phyloP scores from a whole-genome alignment of 2,888 invertebrate genomes.

The Nasonovia ribisnigri region DNA sequence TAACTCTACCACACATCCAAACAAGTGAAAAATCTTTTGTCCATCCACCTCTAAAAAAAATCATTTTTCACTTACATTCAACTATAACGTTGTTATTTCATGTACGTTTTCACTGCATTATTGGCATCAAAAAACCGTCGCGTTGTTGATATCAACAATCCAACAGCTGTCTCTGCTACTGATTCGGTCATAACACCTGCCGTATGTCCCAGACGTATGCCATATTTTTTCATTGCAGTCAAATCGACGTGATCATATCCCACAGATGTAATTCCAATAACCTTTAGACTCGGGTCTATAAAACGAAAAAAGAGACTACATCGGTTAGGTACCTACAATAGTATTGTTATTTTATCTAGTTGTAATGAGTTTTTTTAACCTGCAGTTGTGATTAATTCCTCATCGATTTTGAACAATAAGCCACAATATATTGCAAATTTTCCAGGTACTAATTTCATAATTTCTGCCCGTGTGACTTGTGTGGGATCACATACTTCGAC shows the following conservation, averaged over 20 bases:
- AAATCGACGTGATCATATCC: slow-evolving; percentile 74
- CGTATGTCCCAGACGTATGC: slow-evolving; percentile 73
- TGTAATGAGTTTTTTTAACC: slow-evolving; percentile 43
- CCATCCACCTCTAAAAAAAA: slow-evolving; percentile 80
- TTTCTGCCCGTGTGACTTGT: slow-evolving; percentile 40
- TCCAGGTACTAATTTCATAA: slow-evolving; percentile 62
- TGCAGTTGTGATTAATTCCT: slow-evolving; percentile 65
- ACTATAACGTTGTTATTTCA: background rate
- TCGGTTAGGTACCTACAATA: background rate
- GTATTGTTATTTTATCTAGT: background rate
- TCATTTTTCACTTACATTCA: background rate
- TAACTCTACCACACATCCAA: slow-evolving; percentile 67
- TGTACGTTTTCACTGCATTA: slow-evolving; percentile 57
- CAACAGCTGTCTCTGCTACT: slow-evolving; percentile 80
- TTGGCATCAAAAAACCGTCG: slow-evolving; percentile 84
- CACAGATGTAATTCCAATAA: slow-evolving; percentile 74
- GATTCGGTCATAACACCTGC: slow-evolving; percentile 73
- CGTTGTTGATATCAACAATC: slow-evolving; percentile 84
- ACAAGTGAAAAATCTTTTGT: slow-evolving; percentile 79
- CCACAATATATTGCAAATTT: slow-evolving; percentile 60
- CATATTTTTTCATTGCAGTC: slow-evolving; percentile 70
- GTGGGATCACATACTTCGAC: slow-evolving; percentile 40
- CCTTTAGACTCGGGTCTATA: slow-evolving; percentile 70
- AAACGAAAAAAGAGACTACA: background rate
- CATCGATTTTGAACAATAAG: slow-evolving; percentile 39